Conservation (phyloP, 2,888 invertebrate genomes). For the Colletes collaris region DNA sequence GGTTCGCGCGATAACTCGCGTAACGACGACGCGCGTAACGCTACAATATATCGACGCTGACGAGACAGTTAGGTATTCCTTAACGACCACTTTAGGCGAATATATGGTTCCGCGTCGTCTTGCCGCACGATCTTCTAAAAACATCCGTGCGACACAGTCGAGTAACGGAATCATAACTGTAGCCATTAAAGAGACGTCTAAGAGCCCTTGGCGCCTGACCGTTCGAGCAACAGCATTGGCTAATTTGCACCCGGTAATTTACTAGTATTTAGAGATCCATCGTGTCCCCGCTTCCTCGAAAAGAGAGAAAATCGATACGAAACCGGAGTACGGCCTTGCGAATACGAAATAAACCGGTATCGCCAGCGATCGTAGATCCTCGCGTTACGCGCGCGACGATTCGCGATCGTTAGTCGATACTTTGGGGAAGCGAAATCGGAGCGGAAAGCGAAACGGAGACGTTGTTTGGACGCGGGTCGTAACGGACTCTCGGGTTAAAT, state of each 20-base stretch:
- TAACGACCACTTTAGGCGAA: conserved; percentile 31
- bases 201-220: not conserved
- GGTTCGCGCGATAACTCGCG: not conserved
- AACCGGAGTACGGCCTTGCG: not conserved
- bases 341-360: too few species aligned
- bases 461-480: too few species aligned
- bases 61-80: conserved; percentile 47
- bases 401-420: too few species aligned
- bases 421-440: too few species aligned
- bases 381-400: too few species aligned
- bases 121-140: conserved; percentile 25
- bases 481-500: too few species aligned
- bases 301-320: not conserved
- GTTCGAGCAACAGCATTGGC: not conserved
- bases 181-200: conserved; percentile 25
- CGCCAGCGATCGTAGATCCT: too few species aligned
- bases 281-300: not conserved
- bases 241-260: conserved; percentile 5
- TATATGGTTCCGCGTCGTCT: conserved; percentile 33
- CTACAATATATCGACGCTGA: conserved; percentile 24
- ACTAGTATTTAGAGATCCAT: not conserved
- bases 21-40: conserved; percentile 15
- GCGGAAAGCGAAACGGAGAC: too few species aligned
- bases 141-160: conserved; percentile 7
- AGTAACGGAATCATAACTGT: conserved; percentile 36